Percentiles rank a stretch among this genome's conserved stretches.
These are phyloP conservation scores for Propithecus coquereli DNA, from an alignment of 2,113 vertebrate genomes.

Conservation along the genomic window DNA sequence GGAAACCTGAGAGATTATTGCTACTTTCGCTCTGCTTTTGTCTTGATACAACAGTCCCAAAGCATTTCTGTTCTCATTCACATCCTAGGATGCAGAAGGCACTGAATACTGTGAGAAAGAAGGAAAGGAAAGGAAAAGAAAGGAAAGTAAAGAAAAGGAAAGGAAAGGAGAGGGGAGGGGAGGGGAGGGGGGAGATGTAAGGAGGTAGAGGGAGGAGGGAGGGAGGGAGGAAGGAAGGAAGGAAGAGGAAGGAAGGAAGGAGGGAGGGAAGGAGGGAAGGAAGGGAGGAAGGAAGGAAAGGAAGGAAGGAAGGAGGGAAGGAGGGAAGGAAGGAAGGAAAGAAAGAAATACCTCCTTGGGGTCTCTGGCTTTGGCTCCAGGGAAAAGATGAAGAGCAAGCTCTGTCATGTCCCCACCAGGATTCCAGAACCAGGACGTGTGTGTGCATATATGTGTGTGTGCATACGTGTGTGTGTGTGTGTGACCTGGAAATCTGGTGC, in stretches of 20 bases:
- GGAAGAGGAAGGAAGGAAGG: too few relatives aligned
- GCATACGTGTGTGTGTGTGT: rapidly evolving
- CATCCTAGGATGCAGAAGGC: not conserved
- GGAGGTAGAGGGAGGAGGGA: too few relatives aligned
- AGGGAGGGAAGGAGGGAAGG: too few relatives aligned
- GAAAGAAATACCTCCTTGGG: not conserved
- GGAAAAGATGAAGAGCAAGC: not conserved
- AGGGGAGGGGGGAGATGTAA: too few relatives aligned
- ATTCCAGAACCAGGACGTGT: too few relatives aligned
- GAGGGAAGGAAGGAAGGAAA: not conserved
- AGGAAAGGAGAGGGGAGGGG: too few relatives aligned
- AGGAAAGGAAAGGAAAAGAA: not conserved
- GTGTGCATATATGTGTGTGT: not conserved
- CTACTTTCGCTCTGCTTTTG: not conserved
- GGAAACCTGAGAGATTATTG: not conserved
- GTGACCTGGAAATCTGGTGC: not conserved
- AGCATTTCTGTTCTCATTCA: not conserved
- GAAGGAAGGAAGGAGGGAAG: too few relatives aligned
- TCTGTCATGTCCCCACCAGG: not conserved
- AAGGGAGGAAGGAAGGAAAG: too few relatives aligned
- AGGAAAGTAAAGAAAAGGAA: not conserved
- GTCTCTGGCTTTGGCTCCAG: not conserved
- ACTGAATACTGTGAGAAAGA: not conserved
- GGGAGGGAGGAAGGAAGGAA: too few relatives aligned
- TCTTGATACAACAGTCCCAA: not conserved